Evolutionary conservation across 2,797 vertebrate species (phyloP).

Genomic region (Anguilla megastoma): DNA sequence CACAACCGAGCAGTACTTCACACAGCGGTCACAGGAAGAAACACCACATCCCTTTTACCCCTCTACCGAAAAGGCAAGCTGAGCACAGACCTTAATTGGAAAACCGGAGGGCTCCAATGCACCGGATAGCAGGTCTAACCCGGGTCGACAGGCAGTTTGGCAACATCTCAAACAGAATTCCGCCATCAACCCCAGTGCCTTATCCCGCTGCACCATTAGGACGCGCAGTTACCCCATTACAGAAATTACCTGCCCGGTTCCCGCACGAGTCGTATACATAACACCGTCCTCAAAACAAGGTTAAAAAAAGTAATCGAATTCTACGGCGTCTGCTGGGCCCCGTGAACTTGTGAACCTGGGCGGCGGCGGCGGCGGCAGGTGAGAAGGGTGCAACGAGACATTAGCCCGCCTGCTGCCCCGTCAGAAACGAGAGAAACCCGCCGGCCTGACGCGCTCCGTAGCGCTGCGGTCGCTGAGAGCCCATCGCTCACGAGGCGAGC

Average conservation of each 20-base stretch:
- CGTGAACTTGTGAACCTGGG: neutral
- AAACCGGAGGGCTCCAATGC: neutral
- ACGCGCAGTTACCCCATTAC: neutral
- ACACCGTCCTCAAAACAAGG: neutral
- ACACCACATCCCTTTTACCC: neutral
- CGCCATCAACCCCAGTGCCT: neutral
- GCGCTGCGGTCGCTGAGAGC: neutral
- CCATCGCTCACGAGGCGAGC: neutral
- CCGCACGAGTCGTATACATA: neutral
- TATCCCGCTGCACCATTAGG: neutral
- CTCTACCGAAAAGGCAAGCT: neutral
- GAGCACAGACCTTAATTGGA: neutral
- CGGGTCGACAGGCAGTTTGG: neutral
- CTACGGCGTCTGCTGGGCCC: neutral
- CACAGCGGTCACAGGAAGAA: neutral
- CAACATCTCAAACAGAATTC: neutral
- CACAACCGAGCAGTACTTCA: no score
- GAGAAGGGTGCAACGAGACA: neutral
- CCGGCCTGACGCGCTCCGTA: neutral
- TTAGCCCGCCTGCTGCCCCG: neutral
- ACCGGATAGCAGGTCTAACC: no score
- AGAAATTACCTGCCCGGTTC: neutral
- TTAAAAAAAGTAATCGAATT: constrained; percentile 9
- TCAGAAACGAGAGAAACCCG: neutral
- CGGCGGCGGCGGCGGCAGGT: neutral